These are phyloP conservation scores for Hirtodrosophila histrioides DNA, from an alignment of 2,888 invertebrate genomes.

Conservation along the genomic window DNA sequence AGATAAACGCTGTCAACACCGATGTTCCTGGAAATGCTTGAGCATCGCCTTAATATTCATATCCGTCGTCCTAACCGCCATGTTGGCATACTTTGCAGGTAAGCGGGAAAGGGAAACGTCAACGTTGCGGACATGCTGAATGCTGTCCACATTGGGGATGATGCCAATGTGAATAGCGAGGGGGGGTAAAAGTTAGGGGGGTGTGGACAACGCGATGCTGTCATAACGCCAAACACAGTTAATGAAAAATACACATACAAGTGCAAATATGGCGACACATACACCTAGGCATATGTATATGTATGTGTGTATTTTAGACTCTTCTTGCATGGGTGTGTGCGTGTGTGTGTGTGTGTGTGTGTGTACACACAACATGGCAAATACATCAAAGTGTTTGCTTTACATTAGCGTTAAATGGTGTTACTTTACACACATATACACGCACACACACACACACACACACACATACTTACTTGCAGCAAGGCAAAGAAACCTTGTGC, in stretches of 20 bases:
- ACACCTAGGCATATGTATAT: slow-evolving; percentile 12
- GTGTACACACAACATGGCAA: slow-evolving; percentile 56
- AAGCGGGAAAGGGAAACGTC: slow-evolving; percentile 82
- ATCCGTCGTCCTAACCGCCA: slow-evolving; percentile 94
- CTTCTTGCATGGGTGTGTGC: too few species aligned
- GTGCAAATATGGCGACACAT: slow-evolving; percentile 49
- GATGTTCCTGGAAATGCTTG: slow-evolving; percentile 98
- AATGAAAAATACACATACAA: slow-evolving; percentile 73
- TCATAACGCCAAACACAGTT: slow-evolving; percentile 65
- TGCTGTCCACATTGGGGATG: slow-evolving; percentile 4
- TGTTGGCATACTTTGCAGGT: slow-evolving; percentile 98
- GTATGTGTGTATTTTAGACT: too few species aligned
- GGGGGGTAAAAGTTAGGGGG: slow-evolving; percentile 7
- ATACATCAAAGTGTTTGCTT: slow-evolving; percentile 79
- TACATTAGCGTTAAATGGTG: slow-evolving; percentile 81
- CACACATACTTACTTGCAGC: neutral
- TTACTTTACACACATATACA: slow-evolving; percentile 58
- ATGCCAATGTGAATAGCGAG: slow-evolving; percentile 1
- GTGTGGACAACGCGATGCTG: slow-evolving; percentile 47
- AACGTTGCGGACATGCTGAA: slow-evolving; percentile 3
- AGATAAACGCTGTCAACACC: slow-evolving; percentile 96
- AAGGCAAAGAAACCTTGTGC: slow-evolving; percentile 46
- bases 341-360: too few species aligned
- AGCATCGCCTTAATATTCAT: slow-evolving; percentile 96
- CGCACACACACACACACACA: slow-evolving; percentile 38